Conservation (phyloP, 2,888 invertebrate species). For the Drosophila falleni region DNA sequence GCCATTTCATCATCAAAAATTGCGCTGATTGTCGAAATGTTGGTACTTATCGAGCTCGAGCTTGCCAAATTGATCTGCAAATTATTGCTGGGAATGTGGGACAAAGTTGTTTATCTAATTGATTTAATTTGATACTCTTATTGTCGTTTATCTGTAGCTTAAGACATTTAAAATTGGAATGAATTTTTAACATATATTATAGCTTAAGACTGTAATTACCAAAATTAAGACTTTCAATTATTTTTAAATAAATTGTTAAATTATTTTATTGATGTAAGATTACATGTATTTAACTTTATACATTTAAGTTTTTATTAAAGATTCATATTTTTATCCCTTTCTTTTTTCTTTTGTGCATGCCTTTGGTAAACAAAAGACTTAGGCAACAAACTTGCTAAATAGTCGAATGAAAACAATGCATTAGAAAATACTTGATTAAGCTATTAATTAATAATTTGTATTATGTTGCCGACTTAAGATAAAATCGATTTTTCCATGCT, state of each 20-base stretch:
- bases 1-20: conserved; percentile 75
- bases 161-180: neutral
- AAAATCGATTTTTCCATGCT: neutral
- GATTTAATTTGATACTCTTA: conserved; percentile 20
- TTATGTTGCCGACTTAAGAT: neutral
- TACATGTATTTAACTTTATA: no score
- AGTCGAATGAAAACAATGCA: conserved; percentile 23
- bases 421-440: neutral
- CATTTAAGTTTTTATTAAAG: no score
- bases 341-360: no score
- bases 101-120: conserved; percentile 51
- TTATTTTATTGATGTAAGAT: no score
- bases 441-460: conserved; percentile 2
- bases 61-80: conserved; percentile 37
- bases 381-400: conserved; percentile 55
- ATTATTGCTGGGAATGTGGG: conserved; percentile 44
- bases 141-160: conserved; percentile 8
- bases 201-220: no score
- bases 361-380: conserved; percentile 38
- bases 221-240: no score
- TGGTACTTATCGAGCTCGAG: conserved; percentile 35
- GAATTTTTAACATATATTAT: no score
- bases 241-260: no score
- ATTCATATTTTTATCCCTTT: no score
- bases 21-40: conserved; percentile 51